These are phyloP conservation scores for Petrocephalus schoutedeni DNA, from an alignment of 2,797 vertebrate genomes.

Conservation along the genomic window DNA sequence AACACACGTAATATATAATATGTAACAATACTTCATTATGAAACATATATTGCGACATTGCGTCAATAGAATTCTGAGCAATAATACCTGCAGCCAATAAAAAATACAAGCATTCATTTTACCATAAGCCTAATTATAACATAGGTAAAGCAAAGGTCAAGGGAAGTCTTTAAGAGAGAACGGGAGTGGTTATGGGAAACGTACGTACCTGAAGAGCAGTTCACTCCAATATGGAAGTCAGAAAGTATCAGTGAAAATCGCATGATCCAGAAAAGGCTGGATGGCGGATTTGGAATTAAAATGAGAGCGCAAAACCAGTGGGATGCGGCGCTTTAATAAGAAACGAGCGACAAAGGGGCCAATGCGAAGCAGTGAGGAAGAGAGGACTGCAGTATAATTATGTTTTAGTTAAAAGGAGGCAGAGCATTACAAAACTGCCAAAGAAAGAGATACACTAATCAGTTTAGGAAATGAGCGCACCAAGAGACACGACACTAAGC, in stretches of 20 bases:
- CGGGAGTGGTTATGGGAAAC: background rate
- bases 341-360: background rate
- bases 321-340: background rate
- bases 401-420: constrained; percentile 5
- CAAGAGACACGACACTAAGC: background rate
- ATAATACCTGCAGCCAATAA: background rate
- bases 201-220: background rate
- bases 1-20: background rate
- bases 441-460: constrained; percentile 9
- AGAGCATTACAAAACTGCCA: constrained; percentile 8
- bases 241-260: background rate
- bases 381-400: background rate
- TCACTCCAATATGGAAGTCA: background rate
- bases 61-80: background rate
- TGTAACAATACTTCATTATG: too few relatives aligned
- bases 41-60: too few relatives aligned
- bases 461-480: background rate
- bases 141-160: too few relatives aligned
- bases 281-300: background rate
- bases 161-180: background rate
- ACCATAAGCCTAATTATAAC: background rate
- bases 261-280: background rate
- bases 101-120: background rate
- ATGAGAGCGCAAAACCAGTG: background rate
- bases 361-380: background rate